phyloP scores from a whole-genome alignment of 1,140 invertebrate species.

The Goniozus legneri region DNA sequence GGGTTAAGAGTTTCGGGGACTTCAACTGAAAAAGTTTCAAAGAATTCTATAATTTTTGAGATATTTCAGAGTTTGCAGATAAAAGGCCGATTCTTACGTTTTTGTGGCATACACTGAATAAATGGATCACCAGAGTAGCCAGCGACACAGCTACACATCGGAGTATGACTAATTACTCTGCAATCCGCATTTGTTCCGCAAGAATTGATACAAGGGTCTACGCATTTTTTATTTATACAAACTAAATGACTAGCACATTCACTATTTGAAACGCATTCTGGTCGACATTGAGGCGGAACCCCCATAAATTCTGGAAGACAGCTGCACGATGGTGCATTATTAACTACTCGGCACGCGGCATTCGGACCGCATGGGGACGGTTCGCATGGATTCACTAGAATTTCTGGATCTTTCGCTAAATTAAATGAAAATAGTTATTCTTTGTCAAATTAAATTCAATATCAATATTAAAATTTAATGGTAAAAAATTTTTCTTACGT shows the following conservation, averaged over 20 bases:
- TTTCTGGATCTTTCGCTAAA: conserved; percentile 26
- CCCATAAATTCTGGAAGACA: conserved; percentile 54
- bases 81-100: conserved; percentile 33
- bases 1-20: conserved; percentile 53
- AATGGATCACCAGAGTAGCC: conserved; percentile 58
- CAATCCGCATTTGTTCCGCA: conserved; percentile 61
- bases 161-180: conserved; percentile 57
- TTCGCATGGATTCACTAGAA: conserved; percentile 54
- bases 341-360: conserved; percentile 53
- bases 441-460: background rate
- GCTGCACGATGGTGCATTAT: conserved; percentile 54
- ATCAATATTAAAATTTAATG: too few species aligned
- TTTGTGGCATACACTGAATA: conserved; percentile 45
- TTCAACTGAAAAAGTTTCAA: too few species aligned
- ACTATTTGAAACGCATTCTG: conserved; percentile 54
- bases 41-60: too few species aligned
- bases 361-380: conserved; percentile 60
- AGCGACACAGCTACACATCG: conserved; percentile 56
- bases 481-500: conserved; percentile 37
- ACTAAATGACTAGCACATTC: conserved; percentile 56
- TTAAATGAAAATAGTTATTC: background rate
- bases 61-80: too few species aligned
- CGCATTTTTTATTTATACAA: conserved; percentile 59
- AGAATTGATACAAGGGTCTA: conserved; percentile 55
- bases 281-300: conserved; percentile 50